These are phyloP conservation scores for Aporophyla lueneburgensis DNA, from an alignment of 2,888 invertebrate species.

Conservation along the genomic window DNA sequence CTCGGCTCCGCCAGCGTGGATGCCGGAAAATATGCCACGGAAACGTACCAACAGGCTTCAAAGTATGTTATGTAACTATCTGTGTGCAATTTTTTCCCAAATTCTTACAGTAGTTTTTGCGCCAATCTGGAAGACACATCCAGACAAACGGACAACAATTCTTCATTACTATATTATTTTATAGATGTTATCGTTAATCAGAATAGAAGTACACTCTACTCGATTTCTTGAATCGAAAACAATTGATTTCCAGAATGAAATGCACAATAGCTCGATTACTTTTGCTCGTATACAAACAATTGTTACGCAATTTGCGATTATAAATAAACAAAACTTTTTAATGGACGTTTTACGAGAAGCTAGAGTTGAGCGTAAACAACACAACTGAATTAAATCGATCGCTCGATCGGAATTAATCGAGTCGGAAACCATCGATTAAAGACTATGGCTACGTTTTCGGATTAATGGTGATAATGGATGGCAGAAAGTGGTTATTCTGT, in stretches of 20 bases:
- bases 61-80: too few relatives aligned
- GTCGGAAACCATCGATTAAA: constrained; percentile 14
- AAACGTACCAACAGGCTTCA: too few relatives aligned
- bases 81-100: too few relatives aligned
- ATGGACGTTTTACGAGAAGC: constrained; percentile 26
- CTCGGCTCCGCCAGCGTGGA: too few relatives aligned
- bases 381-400: constrained; percentile 33
- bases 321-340: constrained; percentile 5
- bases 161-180: too few relatives aligned
- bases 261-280: constrained; percentile 15
- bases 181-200: background rate
- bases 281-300: constrained; percentile 19
- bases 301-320: constrained; percentile 5
- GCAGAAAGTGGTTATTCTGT: background rate
- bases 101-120: too few relatives aligned
- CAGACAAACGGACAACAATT: too few relatives aligned
- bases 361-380: constrained; percentile 26
- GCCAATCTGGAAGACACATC: too few relatives aligned
- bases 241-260: constrained; percentile 6
- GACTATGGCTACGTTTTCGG: constrained; percentile 2
- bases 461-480: background rate
- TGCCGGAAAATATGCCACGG: too few relatives aligned
- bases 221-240: background rate
- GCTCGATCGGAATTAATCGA: constrained; percentile 22
- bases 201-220: background rate